Evolutionary conservation across 2,888 invertebrate genomes (phyloP).

Genomic region (Dryocosmus kuriphilus): DNA sequence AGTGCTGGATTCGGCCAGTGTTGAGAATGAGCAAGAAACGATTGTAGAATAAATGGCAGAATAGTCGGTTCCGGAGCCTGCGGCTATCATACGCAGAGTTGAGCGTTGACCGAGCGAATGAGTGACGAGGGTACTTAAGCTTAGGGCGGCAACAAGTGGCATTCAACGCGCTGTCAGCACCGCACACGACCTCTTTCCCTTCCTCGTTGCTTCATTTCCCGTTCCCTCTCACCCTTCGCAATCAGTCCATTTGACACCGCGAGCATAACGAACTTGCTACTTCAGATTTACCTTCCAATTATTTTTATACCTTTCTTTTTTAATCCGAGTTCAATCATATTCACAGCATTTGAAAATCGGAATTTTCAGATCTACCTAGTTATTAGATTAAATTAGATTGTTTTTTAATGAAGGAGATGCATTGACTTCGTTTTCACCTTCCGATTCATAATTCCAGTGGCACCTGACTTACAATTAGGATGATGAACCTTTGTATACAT

Average conservation of each 20-base stretch:
- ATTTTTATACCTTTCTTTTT: neutral
- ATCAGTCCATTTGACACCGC: slow-evolving; percentile 14
- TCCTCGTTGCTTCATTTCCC: slow-evolving; percentile 29
- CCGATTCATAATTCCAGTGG: neutral
- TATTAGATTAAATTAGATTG: too few species aligned
- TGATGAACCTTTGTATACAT: neutral
- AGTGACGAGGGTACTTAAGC: slow-evolving; percentile 62
- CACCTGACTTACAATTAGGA: neutral
- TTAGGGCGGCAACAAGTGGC: slow-evolving; percentile 72
- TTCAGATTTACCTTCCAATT: neutral
- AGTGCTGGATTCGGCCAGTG: neutral
- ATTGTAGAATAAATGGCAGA: slow-evolving; percentile 60
- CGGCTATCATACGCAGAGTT: slow-evolving; percentile 60
- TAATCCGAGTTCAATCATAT: neutral
- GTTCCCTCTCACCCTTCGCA: slow-evolving; percentile 17
- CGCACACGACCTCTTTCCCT: slow-evolving; percentile 42
- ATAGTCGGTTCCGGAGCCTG: slow-evolving; percentile 60
- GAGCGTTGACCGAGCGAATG: slow-evolving; percentile 59
- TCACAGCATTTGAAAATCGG: neutral
- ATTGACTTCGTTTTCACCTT: neutral
- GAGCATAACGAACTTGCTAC: slow-evolving; percentile 27
- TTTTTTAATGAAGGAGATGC: too few species aligned
- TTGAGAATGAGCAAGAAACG: slow-evolving; percentile 32
- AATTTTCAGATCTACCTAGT: neutral
- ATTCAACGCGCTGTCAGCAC: slow-evolving; percentile 63